phyloP scores from a whole-genome alignment of 2,888 invertebrate genomes.

The Cantharis rustica region DNA sequence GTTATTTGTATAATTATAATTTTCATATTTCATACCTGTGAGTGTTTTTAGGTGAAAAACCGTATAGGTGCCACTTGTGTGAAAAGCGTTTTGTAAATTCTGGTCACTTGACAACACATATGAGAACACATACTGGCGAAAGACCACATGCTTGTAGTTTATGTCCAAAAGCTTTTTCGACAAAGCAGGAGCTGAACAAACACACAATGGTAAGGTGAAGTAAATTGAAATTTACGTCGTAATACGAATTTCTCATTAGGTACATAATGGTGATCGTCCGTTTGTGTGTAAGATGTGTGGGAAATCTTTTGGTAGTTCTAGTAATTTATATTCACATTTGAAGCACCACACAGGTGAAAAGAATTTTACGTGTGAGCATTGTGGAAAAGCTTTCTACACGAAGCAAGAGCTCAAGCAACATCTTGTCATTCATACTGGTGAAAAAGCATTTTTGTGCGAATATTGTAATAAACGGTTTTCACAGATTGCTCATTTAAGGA shows the following conservation, averaged over 20 bases:
- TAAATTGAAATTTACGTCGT: not conserved
- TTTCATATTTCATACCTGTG: not conserved
- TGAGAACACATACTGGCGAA: conserved; percentile 46
- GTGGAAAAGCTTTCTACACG: conserved; percentile 45
- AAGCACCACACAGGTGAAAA: conserved; percentile 47
- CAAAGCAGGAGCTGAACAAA: conserved; percentile 45
- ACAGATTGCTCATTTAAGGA: conserved; percentile 43
- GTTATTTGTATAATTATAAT: too few species aligned
- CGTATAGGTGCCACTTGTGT: conserved; percentile 46
- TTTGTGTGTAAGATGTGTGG: conserved; percentile 45
- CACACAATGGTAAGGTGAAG: conserved; percentile 42
- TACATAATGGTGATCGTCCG: conserved; percentile 47
- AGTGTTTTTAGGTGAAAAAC: conserved; percentile 44
- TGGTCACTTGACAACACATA: conserved; percentile 46
- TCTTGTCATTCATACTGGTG: conserved; percentile 44
- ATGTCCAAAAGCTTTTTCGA: conserved; percentile 47
- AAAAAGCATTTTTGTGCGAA: conserved; percentile 44
- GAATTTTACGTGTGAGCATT: conserved; percentile 46
- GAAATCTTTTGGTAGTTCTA: conserved; percentile 45
- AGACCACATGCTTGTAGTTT: conserved; percentile 41
- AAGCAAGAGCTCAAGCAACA: conserved; percentile 47
- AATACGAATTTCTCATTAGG: conserved; percentile 30
- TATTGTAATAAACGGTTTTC: conserved; percentile 45
- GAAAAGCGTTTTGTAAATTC: conserved; percentile 47
- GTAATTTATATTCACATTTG: conserved; percentile 45